Evolutionary conservation across 2,113 vertebrate genomes (phyloP).

Genomic region (Indicator maculatus): DNA sequence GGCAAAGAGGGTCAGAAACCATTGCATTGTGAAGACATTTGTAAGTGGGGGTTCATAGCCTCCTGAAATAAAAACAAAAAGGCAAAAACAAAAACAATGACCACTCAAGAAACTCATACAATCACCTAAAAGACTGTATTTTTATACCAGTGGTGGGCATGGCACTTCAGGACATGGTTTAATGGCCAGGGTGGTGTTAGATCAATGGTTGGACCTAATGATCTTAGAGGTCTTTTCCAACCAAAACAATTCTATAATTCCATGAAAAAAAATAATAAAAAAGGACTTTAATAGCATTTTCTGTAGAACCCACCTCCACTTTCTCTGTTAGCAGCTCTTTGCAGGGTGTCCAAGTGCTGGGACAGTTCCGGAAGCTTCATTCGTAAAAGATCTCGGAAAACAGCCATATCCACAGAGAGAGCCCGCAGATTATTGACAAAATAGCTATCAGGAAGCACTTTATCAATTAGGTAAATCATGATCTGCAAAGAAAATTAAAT

Average conservation of each 20-base stretch:
- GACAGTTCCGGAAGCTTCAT: slow-evolving; percentile 88
- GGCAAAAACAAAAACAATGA: neutral
- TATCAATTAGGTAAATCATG: slow-evolving; percentile 99
- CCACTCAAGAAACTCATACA: neutral
- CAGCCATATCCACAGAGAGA: slow-evolving; percentile 93
- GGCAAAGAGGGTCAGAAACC: slow-evolving; percentile 98
- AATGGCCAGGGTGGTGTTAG: no score
- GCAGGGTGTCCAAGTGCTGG: slow-evolving; percentile 85
- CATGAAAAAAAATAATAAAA: neutral
- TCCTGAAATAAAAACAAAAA: slow-evolving; percentile 80
- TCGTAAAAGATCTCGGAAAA: slow-evolving; percentile 87
- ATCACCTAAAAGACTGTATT: neutral
- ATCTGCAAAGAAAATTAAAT: slow-evolving; percentile 78
- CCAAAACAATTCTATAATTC: no score
- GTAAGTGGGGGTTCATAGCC: slow-evolving; percentile 96
- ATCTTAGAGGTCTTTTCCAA: no score
- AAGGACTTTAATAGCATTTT: neutral
- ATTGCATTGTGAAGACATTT: slow-evolving; percentile 99
- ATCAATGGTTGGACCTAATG: no score
- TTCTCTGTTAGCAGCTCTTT: slow-evolving; percentile 86
- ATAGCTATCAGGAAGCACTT: slow-evolving; percentile 97
- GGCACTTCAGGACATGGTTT: no score
- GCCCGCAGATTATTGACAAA: slow-evolving; percentile 97
- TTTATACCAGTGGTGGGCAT: neutral
- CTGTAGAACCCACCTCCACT: slow-evolving; percentile 78